Conservation (phyloP, 2,797 vertebrate species). For the Muscicapa striata region DNA sequence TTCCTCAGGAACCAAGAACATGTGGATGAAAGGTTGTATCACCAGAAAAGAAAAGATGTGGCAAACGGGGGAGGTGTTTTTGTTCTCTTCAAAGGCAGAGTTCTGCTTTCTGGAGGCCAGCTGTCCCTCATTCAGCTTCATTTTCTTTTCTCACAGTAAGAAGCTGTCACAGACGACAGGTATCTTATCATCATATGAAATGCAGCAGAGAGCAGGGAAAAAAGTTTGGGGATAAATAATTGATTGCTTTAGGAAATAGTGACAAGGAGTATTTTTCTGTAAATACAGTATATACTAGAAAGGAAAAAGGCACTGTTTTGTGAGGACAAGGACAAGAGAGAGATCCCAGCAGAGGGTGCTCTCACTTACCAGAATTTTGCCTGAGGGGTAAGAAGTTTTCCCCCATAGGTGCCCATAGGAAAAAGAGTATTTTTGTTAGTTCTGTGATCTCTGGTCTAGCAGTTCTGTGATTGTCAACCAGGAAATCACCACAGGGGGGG, state of each 20-base stretch:
- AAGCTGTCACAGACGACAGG: neutral
- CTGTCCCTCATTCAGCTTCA: neutral
- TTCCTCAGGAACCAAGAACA: neutral
- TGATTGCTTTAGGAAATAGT: conserved; percentile 34
- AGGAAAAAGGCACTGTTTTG: neutral
- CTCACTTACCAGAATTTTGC: neutral
- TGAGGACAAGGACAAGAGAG: neutral
- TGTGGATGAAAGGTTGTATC: neutral
- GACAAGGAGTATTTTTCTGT: neutral
- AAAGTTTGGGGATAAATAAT: conserved; percentile 28
- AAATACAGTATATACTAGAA: neutral
- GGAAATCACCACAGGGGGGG: neutral
- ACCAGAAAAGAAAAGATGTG: neutral
- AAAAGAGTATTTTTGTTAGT: neutral
- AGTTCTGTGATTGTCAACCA: neutral
- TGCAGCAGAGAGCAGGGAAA: neutral
- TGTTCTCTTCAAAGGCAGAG: neutral
- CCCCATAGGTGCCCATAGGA: neutral
- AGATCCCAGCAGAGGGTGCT: neutral
- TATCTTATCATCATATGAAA: conserved; percentile 4
- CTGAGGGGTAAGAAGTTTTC: neutral
- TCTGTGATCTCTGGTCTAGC: neutral
- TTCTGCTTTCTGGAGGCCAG: neutral
- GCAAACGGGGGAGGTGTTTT: neutral
- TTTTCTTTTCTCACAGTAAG: conserved; percentile 27